Percentiles rank a stretch among this genome's conserved stretches.
Evolutionary conservation across 2,888 invertebrate species (phyloP).

Genomic region (Melinopterus prodromus): DNA sequence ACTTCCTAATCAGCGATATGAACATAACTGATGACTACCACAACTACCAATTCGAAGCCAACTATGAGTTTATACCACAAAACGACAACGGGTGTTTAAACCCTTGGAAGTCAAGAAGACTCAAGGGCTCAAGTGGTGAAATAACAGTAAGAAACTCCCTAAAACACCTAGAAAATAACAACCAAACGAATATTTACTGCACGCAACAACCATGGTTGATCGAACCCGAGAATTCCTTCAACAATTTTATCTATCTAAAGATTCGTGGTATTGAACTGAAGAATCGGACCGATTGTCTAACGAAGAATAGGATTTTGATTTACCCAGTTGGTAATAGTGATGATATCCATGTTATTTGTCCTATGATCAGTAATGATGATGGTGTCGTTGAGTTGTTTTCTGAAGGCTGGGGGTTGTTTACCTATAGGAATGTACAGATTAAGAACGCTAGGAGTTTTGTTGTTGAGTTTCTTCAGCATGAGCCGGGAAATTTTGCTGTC

Average conservation of each 20-base stretch:
- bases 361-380: slow-evolving; percentile 60
- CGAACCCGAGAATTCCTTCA: slow-evolving; percentile 75
- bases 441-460: slow-evolving; percentile 72
- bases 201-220: slow-evolving; percentile 81
- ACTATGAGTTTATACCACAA: slow-evolving; percentile 72
- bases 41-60: slow-evolving; percentile 80
- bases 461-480: slow-evolving; percentile 77
- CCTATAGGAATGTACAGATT: slow-evolving; percentile 61
- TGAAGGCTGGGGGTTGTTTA: slow-evolving; percentile 64
- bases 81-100: slow-evolving; percentile 69
- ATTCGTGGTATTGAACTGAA: slow-evolving; percentile 65
- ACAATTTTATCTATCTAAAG: slow-evolving; percentile 76
- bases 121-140: slow-evolving; percentile 78
- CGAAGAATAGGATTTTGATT: slow-evolving; percentile 75
- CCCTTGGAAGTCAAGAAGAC: slow-evolving; percentile 70
- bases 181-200: slow-evolving; percentile 64
- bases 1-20: slow-evolving; percentile 80
- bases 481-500: slow-evolving; percentile 76
- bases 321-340: slow-evolving; percentile 75
- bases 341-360: slow-evolving; percentile 72
- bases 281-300: slow-evolving; percentile 67
- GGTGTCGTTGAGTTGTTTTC: slow-evolving; percentile 74
- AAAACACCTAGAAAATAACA: slow-evolving; percentile 69
- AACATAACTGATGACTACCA: slow-evolving; percentile 82
- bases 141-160: slow-evolving; percentile 68